Evolutionary conservation across 2,888 invertebrate genomes (phyloP).

Genomic region (Apoda limacodes): DNA sequence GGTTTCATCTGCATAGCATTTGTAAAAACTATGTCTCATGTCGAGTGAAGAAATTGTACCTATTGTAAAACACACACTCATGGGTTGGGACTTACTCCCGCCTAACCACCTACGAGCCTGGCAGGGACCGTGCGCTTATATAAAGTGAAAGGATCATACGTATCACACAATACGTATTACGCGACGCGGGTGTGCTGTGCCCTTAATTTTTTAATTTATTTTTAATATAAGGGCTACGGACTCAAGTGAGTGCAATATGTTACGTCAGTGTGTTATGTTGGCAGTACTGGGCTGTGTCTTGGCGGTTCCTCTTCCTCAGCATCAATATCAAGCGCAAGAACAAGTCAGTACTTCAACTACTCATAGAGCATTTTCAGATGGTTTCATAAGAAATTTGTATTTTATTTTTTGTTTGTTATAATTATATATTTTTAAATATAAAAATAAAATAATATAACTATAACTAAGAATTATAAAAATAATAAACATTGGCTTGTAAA

Average conservation of each 20-base stretch:
- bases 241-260: conserved; percentile 28
- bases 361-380: too few relatives aligned
- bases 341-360: too few relatives aligned
- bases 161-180: conserved; percentile 44
- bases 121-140: conserved; percentile 64
- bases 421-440: too few relatives aligned
- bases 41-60: too few relatives aligned
- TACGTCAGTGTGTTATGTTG: conserved; percentile 47
- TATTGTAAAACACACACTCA: too few relatives aligned
- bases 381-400: too few relatives aligned
- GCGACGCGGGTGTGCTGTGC: conserved; percentile 48
- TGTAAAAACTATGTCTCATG: too few relatives aligned
- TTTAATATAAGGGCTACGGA: conserved; percentile 3
- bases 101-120: conserved; percentile 29
- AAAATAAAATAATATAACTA: too few relatives aligned
- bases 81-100: conserved; percentile 35
- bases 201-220: conserved; percentile 23
- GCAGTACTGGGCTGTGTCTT: conserved; percentile 48
- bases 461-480: too few relatives aligned
- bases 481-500: too few relatives aligned
- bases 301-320: conserved; percentile 40
- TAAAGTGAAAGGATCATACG: conserved; percentile 53
- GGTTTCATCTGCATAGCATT: too few relatives aligned
- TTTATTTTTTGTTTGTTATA: too few relatives aligned
- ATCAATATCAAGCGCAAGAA: conserved; percentile 48